phyloP scores from a whole-genome alignment of 2,113 vertebrate genomes.

The Chamaea fasciata region DNA sequence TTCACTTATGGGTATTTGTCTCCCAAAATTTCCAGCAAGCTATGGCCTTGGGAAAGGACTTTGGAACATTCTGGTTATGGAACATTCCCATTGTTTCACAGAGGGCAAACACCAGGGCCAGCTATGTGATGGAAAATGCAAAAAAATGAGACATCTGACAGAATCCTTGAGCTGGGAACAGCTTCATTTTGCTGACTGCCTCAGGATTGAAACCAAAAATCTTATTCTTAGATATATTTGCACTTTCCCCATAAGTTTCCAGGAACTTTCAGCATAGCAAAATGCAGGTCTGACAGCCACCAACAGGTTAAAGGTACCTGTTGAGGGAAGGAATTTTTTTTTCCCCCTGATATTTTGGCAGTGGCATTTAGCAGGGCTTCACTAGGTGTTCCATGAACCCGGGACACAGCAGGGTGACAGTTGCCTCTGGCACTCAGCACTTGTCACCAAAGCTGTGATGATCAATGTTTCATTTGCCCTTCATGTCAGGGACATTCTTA shows the following conservation, averaged over 20 bases:
- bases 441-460: not conserved
- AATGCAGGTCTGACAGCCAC: not conserved
- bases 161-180: not conserved
- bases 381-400: not conserved
- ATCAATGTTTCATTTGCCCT: not conserved
- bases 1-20: not conserved
- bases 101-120: not conserved
- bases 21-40: not conserved
- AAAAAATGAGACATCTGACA: not conserved
- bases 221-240: not conserved
- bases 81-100: not conserved
- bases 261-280: not conserved
- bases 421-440: not conserved
- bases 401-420: not conserved
- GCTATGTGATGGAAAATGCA: not conserved
- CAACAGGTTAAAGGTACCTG: not conserved
- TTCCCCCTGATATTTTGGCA: not conserved
- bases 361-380: slow-evolving; percentile 4
- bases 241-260: not conserved
- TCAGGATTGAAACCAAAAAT: not conserved
- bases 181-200: not conserved
- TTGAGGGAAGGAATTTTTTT: not conserved
- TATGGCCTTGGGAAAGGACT: not conserved
- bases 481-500: not conserved
- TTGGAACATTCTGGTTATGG: not conserved